Percentiles rank a stretch among this genome's conserved stretches.
Conservation (phyloP, 1,140 invertebrate species). For the Condylostylus longicornis region DNA sequence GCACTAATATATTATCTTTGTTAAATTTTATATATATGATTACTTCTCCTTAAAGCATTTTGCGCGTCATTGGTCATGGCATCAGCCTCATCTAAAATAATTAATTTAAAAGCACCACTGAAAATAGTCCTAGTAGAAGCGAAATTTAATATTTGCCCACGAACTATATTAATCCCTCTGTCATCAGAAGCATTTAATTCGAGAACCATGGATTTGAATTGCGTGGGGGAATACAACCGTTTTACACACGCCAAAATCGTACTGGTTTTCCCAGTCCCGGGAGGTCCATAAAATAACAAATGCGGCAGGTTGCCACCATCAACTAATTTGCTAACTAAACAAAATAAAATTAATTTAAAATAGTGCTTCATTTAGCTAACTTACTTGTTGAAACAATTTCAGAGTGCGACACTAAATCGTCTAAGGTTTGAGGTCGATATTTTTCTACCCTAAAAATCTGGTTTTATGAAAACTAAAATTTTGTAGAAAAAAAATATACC, state of each 20-base stretch:
- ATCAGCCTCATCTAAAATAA: conserved; percentile 98
- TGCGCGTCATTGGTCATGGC: conserved; percentile 99
- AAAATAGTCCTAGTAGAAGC: conserved; percentile 95
- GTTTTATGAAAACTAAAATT: too few species aligned
- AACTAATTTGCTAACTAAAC: conserved; percentile 85
- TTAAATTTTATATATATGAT: conserved; percentile 16
- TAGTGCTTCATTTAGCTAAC: conserved; percentile 17
- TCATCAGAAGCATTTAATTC: conserved; percentile 99
- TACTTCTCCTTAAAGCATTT: conserved; percentile 91
- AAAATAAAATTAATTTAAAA: not conserved
- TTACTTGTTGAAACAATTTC: conserved; percentile 94
- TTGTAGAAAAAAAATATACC: too few species aligned
- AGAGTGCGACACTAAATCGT: conserved; percentile 92
- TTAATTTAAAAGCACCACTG: conserved; percentile 84
- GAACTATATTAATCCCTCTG: conserved; percentile 90
- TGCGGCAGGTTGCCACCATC: conserved; percentile 86
- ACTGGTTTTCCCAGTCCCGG: conserved; percentile 96
- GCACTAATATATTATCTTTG: conserved; percentile 8
- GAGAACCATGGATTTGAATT: conserved; percentile 52
- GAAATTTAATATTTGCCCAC: conserved; percentile 94
- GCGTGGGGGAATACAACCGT: conserved; percentile 75
- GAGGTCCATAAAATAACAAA: conserved; percentile 94
- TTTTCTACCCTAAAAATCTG: conserved; percentile 99
- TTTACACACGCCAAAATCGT: conserved; percentile 94
- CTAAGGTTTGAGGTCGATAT: conserved; percentile 79